Evolutionary conservation across 2,888 invertebrate species (phyloP), one percentile per base, ranked within the genome.

Genomic region (Melanotus villosus): DNA sequence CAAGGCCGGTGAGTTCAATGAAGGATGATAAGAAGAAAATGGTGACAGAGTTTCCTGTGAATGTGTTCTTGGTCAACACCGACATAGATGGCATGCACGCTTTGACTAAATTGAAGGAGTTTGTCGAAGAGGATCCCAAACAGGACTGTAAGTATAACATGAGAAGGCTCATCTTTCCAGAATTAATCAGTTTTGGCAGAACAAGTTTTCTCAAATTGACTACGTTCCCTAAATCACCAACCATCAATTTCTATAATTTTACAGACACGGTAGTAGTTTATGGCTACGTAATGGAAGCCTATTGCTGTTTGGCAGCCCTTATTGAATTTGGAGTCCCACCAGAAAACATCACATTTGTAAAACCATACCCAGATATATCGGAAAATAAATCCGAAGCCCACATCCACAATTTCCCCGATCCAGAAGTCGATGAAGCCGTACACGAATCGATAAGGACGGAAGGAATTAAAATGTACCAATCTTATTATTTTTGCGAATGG

Each of bases 241-340:
- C 2, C 7, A 32, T 10, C 7, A 32, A 2, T 26, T 7, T 18
- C 16, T 2, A 1, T 41, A 6, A 34, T 12, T 45, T 45, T 83
- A 7, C 74, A 87, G 87, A 80, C 63, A 84, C 81, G 70, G 79
- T 91, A 4, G 81, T 94, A 1, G 88, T 94, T 0, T 93, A 93
- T 78, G 94, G 94, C 0, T 85, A 87, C 14, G 87, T 87, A 30
- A 81, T 93, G 52, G 88, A 92, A 75, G 88, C 90, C 0, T 91
- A 90, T 77, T 89, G 90, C 73, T 91, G 92, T 75, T 76, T 94
- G 6, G 86, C 89, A 14, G 88, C 90, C 0, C 83, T 94, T 30
- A 75, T 92, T 9, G 87, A 89, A 30, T 84, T 87, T 70, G 90
- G 90, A 1, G 79, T 93, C 0, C 81, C 86, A 0, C 85, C 88